These are phyloP conservation scores for Hydroisotoma schaefferi DNA, from an alignment of 2,888 invertebrate species.

Conservation along the genomic window DNA sequence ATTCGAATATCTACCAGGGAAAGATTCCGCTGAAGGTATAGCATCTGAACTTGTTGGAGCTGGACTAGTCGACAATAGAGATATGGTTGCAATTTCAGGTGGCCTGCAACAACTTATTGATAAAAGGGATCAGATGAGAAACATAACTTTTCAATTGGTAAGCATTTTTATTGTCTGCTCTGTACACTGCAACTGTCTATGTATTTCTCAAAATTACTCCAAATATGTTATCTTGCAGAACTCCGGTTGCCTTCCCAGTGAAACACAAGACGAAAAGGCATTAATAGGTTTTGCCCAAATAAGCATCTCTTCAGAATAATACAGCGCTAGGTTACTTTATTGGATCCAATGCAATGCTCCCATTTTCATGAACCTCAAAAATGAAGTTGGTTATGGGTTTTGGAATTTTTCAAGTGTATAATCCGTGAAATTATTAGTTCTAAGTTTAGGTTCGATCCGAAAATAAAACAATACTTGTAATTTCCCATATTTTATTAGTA, in stretches of 20 bases:
- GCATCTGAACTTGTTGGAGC: constrained; percentile 91
- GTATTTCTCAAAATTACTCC: not conserved
- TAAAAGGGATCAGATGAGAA: constrained; percentile 56
- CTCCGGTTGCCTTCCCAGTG: constrained; percentile 67
- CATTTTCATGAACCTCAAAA: constrained; percentile 11
- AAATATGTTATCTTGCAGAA: constrained; percentile 54
- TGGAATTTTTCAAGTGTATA: constrained; percentile 10
- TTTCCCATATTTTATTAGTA: constrained; percentile 10
- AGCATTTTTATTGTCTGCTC: constrained; percentile 51
- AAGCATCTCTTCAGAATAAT: constrained; percentile 76
- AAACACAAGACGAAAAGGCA: constrained; percentile 88
- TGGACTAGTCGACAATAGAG: constrained; percentile 85
- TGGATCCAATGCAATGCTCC: constrained; percentile 7
- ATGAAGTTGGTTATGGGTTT: constrained; percentile 12
- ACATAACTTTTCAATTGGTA: constrained; percentile 82
- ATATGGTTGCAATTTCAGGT: constrained; percentile 85
- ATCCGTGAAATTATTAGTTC: constrained; percentile 11
- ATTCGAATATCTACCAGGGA: constrained; percentile 89
- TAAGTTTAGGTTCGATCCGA: constrained; percentile 9
- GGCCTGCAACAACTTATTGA: constrained; percentile 89
- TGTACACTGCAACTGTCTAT: constrained; percentile 1
- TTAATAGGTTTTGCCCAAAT: constrained; percentile 97
- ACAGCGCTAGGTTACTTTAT: not conserved
- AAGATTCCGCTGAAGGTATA: constrained; percentile 87
- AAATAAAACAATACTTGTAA: constrained; percentile 16